Conservation (phyloP, 1,140 invertebrate genomes). For the Apis florea region DNA sequence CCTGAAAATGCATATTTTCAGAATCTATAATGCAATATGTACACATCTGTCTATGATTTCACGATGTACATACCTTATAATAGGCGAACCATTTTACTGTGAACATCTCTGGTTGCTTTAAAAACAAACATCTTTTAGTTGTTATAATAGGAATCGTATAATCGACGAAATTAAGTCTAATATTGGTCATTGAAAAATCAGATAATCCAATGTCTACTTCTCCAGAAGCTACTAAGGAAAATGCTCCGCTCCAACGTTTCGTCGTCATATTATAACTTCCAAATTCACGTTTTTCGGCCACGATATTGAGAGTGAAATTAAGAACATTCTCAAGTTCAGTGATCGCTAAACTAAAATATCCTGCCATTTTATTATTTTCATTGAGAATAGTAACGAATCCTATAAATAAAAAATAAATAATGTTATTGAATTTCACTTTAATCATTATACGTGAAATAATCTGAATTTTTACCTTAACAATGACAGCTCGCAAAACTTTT, state of each 20-base stretch:
- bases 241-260: constrained; percentile 44
- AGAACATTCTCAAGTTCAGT: constrained; percentile 15
- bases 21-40: background rate
- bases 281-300: background rate
- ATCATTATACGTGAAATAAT: background rate
- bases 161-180: constrained; percentile 60
- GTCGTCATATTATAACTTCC: constrained; percentile 20
- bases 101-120: constrained; percentile 50
- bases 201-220: constrained; percentile 44
- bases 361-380: background rate
- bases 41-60: no score
- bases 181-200: constrained; percentile 61
- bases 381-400: background rate
- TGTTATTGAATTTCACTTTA: background rate
- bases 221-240: constrained; percentile 17
- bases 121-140: constrained; percentile 42
- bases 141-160: constrained; percentile 63
- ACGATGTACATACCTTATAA: constrained; percentile 50
- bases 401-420: background rate
- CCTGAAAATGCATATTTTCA: constrained; percentile 30
- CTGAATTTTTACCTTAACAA: constrained; percentile 1
- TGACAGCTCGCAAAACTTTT: constrained; percentile 38
- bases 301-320: constrained; percentile 44
- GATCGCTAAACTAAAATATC: background rate
- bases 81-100: constrained; percentile 64